Conservation (phyloP, 2,797 vertebrate species). For the Chelon auratus region DNA sequence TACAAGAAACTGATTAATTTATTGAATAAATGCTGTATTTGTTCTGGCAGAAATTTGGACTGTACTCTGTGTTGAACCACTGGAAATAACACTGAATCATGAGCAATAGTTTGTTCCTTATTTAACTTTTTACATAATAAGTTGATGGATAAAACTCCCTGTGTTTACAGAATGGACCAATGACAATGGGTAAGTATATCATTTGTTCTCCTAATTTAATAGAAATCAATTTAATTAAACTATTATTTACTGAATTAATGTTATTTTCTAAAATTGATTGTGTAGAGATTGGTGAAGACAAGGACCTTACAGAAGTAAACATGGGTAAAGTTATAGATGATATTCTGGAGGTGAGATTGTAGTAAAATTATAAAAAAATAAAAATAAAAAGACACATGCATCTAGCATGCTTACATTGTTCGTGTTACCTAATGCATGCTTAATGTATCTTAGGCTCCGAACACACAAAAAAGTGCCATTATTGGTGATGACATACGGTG, state of each 20-base stretch:
- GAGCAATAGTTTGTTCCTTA: background rate
- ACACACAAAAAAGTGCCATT: slow-evolving; percentile 20
- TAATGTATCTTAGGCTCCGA: background rate
- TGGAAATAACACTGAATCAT: no score
- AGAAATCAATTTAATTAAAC: accelerated
- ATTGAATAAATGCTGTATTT: background rate
- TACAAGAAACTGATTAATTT: no score
- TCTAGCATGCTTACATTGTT: background rate
- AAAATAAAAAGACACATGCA: no score
- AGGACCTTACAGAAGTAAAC: slow-evolving; percentile 50
- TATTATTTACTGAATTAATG: background rate
- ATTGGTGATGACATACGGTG: background rate
- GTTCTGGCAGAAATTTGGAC: no score
- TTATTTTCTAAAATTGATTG: slow-evolving; percentile 1
- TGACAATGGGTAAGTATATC: slow-evolving; percentile 27
- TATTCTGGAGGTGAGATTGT: slow-evolving; percentile 51
- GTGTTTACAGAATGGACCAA: slow-evolving; percentile 1
- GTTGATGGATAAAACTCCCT: background rate
- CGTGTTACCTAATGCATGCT: background rate
- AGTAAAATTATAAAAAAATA: background rate
- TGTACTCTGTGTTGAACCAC: no score
- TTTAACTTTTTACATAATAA: background rate
- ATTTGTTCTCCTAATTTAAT: background rate
- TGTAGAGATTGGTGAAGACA: slow-evolving; percentile 29
- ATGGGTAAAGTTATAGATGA: slow-evolving; percentile 64